Evolutionary conservation across 1,140 invertebrate genomes (phyloP), one percentile per base, ranked within the genome.

Genomic region (Drosophila paulistorum): DNA sequence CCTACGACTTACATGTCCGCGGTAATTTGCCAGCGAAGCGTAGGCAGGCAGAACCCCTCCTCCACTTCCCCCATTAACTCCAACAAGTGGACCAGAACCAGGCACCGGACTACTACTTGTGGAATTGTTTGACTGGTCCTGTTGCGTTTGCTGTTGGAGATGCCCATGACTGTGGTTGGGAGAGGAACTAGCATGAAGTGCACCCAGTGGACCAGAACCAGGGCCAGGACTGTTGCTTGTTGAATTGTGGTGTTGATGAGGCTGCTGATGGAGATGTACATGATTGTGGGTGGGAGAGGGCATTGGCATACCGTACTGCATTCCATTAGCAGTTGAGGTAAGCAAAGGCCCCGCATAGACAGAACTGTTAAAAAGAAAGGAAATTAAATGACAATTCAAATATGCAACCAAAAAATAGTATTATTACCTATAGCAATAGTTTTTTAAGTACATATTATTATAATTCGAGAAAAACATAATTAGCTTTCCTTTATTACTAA

Each of bases 391-490:
- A 42, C n/a, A 23, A 13, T 45, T 45, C 33, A 59, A 13, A 7
- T 20, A 11, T 33, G n/a, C 3, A 51, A 37, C n/a, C n/a, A n/a
- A 7, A 20, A 39, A 11, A 10, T 9, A 23, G 35, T 37, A 67
- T 87, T 42, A 67, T 87, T 89, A 91, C 90, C 90, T 86, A 83
- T 91, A 91, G 30, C 90, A 91, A 65, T 91, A 91, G 68, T 89
- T 91, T 58, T 91, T 91, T 57, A 91, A 73, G 59, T 91, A 91
- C 90, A 91, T 91, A 55, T 90, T 91, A 73, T 91, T 91, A 60
- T 90, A 91, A 62, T 91, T 91, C 2, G 90, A 85, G 61, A 91
- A 91, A 65, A 91, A 91, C 90, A 91, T 91, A 23, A 68, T 75
- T 6, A 37, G 5, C 4, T 7, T 51, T 3, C 9, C 9, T 60